Conservation (phyloP, 2,113 vertebrate genomes). For the Cichladusa arquata region DNA sequence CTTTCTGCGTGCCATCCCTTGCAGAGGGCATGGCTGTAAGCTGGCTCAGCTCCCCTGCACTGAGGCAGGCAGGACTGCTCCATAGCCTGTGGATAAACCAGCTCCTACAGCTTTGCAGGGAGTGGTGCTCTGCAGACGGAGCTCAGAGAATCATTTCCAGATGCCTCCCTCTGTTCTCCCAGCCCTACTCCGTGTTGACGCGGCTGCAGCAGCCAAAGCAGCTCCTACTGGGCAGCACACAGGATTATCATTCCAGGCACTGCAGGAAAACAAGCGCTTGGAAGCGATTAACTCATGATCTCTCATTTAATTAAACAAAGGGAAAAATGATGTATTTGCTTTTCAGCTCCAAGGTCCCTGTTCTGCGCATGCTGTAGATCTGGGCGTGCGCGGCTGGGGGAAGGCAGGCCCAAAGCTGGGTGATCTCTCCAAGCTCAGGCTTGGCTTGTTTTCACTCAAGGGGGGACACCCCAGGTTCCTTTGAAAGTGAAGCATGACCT, state of each 20-base stretch:
- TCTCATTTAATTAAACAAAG: conserved; percentile 65
- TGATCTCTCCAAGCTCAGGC: background rate
- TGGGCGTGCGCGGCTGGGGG: background rate
- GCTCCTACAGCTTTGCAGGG: conserved; percentile 19
- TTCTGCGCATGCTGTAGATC: background rate
- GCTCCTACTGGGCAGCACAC: conserved; percentile 37
- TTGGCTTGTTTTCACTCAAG: background rate
- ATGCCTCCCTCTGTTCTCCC: conserved; percentile 32
- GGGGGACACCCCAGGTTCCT: background rate
- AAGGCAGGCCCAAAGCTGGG: background rate
- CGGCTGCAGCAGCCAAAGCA: conserved; percentile 31
- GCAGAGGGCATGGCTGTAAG: background rate
- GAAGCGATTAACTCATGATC: conserved; percentile 65
- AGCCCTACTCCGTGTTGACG: background rate
- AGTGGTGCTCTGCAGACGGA: background rate
- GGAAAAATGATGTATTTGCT: conserved; percentile 59
- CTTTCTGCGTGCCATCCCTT: background rate
- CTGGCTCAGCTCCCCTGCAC: background rate
- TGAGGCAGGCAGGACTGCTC: background rate
- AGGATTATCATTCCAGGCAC: conserved; percentile 63
- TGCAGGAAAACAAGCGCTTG: conserved; percentile 60
- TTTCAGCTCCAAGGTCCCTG: background rate
- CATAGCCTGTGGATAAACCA: background rate
- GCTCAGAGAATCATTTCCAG: conserved; percentile 46
- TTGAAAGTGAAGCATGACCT: background rate